Percentiles rank a stretch among this genome's conserved stretches.
These are phyloP conservation scores for Chromis chromis DNA, from an alignment of 2,797 vertebrate species.

Conservation along the genomic window DNA sequence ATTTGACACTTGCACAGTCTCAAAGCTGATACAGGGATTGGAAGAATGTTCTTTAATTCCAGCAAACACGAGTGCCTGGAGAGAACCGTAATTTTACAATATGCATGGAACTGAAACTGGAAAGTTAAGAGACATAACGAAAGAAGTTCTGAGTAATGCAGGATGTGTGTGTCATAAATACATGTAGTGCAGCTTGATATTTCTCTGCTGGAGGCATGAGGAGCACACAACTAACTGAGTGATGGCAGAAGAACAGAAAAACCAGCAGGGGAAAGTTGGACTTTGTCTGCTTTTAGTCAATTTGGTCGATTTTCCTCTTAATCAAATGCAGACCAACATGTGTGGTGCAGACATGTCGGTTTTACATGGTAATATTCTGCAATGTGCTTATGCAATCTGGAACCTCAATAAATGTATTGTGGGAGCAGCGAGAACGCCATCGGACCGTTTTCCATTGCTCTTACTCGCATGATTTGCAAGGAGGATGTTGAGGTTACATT, in stretches of 20 bases:
- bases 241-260: conserved; percentile 46
- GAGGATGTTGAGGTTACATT: background rate
- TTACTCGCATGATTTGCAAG: background rate
- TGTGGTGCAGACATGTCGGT: conserved; percentile 38
- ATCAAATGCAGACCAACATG: conserved; percentile 52
- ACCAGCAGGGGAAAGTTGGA: conserved; percentile 36
- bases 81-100: conserved; percentile 3
- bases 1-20: background rate
- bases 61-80: background rate
- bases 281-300: conserved; percentile 14
- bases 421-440: conserved; percentile 6
- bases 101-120: background rate
- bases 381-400: conserved; percentile 33
- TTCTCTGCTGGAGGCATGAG: conserved; percentile 9
- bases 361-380: conserved; percentile 33
- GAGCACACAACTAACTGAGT: conserved; percentile 1
- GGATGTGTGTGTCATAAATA: background rate
- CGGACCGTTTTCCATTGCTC: conserved; percentile 15
- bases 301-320: conserved; percentile 39
- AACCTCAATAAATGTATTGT: conserved; percentile 17
- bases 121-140: background rate
- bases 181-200: conserved; percentile 8
- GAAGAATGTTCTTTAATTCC: background rate
- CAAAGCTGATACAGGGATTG: background rate
- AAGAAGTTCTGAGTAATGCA: conserved; percentile 21